Percentiles rank a stretch among this genome's conserved stretches.
phyloP scores from a whole-genome alignment of 1,140 invertebrate species.

The Luehdorfia chinensis region DNA sequence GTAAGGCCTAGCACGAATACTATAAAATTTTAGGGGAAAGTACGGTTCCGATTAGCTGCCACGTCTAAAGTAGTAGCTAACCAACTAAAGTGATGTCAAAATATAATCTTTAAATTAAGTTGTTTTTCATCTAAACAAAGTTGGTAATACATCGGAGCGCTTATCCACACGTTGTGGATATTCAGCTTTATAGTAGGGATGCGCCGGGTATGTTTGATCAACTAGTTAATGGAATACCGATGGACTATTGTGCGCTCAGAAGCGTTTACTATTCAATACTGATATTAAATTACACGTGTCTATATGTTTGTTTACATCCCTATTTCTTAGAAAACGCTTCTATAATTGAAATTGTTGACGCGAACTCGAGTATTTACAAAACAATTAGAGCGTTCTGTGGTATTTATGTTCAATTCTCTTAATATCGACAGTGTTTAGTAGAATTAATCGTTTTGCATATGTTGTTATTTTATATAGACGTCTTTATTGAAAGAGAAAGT shows the following conservation, averaged over 20 bases:
- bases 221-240: conserved; percentile 72
- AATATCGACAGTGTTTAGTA: background rate
- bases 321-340: conserved; percentile 29
- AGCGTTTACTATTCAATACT: conserved; percentile 64
- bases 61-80: too few relatives aligned
- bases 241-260: conserved; percentile 57
- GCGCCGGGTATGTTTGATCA: conserved; percentile 59
- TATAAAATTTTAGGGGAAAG: too few relatives aligned
- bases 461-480: background rate
- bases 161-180: conserved; percentile 12
- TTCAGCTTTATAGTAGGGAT: conserved; percentile 37
- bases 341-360: conserved; percentile 21
- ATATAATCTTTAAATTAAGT: too few relatives aligned
- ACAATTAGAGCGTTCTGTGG: too few relatives aligned
- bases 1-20: too few relatives aligned
- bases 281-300: conserved; percentile 56
- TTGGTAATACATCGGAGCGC: too few relatives aligned
- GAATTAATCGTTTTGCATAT: background rate
- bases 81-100: too few relatives aligned
- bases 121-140: too few relatives aligned
- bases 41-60: too few relatives aligned
- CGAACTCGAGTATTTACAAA: conserved; percentile 11
- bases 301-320: conserved; percentile 26
- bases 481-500: background rate
- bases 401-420: too few relatives aligned